Evolutionary conservation across 2,113 vertebrate genomes (phyloP).

Genomic region (Erythrocercus mccallii): DNA sequence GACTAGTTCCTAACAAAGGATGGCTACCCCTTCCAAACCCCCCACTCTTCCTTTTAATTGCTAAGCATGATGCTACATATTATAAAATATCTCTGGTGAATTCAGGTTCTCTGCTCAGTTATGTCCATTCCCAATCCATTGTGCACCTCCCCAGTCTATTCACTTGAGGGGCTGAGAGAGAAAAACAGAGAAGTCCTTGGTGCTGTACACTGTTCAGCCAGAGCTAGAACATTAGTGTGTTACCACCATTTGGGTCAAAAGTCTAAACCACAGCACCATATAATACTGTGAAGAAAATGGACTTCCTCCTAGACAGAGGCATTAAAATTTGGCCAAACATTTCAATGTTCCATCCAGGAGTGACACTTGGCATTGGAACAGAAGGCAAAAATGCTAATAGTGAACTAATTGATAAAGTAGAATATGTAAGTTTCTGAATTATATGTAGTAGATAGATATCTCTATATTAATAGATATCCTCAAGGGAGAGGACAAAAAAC

Average conservation of each 20-base stretch:
- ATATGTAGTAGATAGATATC: too few relatives aligned
- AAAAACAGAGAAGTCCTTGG: not conserved
- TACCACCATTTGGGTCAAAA: not conserved
- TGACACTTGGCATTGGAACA: not conserved
- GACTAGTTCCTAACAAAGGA: not conserved
- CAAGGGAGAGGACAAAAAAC: not conserved
- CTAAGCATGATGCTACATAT: not conserved
- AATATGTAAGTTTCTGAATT: not conserved
- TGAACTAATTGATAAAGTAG: not conserved
- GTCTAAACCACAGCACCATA: not conserved
- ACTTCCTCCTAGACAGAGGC: not conserved
- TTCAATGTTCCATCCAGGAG: not conserved
- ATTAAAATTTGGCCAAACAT: not conserved
- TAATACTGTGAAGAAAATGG: not conserved
- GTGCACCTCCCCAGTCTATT: fast-evolving
- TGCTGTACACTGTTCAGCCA: not conserved
- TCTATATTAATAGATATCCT: too few relatives aligned
- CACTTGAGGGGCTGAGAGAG: not conserved
- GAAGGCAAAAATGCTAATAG: not conserved
- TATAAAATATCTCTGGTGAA: not conserved
- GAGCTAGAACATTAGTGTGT: not conserved
- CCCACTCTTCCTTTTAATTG: not conserved
- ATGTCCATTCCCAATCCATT: not conserved
- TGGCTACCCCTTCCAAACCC: fast-evolving
- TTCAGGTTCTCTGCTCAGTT: not conserved